Evolutionary conservation across 2,113 vertebrate species (phyloP).

Genomic region (Picathartes gymnocephalus): DNA sequence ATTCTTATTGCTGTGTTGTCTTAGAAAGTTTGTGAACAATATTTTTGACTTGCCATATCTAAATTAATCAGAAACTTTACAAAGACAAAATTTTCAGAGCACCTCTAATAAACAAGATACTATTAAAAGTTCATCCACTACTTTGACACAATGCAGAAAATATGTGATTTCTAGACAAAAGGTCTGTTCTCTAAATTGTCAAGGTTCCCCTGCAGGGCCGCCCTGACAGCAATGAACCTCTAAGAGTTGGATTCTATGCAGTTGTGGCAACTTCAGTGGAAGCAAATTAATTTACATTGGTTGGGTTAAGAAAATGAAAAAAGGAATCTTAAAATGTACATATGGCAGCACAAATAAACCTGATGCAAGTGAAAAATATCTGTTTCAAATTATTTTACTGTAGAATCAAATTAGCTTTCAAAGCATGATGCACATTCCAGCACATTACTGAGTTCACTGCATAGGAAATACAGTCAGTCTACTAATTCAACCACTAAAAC

Average conservation of each 20-base stretch:
- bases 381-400: not conserved
- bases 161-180: not conserved
- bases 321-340: not conserved
- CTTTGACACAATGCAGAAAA: not conserved
- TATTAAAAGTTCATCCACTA: not conserved
- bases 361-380: not conserved
- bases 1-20: not conserved
- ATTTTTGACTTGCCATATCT: not conserved
- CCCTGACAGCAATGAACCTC: not conserved
- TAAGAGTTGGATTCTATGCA: not conserved
- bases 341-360: not conserved
- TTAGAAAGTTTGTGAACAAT: not conserved
- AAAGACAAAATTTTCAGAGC: not conserved
- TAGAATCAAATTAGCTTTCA: not conserved
- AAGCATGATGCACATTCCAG: not conserved
- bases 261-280: not conserved
- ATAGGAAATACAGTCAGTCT: not conserved
- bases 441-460: not conserved
- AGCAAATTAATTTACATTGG: not conserved
- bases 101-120: not conserved
- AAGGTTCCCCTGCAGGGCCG: not conserved
- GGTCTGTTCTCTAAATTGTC: not conserved
- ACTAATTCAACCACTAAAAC: not conserved
- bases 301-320: not conserved
- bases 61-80: not conserved